phyloP scores from a whole-genome alignment of 2,888 invertebrate species.

The Melanostoma scalare region DNA sequence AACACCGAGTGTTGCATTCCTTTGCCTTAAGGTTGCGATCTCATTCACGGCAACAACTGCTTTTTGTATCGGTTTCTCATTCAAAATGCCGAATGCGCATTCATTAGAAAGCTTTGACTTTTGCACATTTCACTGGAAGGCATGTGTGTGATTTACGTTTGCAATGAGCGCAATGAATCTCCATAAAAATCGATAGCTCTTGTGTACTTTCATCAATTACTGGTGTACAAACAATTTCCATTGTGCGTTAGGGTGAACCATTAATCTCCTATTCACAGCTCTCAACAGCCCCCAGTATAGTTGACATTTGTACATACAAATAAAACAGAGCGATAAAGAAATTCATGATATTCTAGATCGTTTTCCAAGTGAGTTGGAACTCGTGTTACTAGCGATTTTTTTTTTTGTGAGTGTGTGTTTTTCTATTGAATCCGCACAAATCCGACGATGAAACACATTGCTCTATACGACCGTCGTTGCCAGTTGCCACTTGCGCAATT shows the following conservation, averaged over 20 bases:
- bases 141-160: constrained; percentile 26
- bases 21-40: too few species aligned
- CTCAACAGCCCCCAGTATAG: constrained; percentile 12
- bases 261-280: constrained; percentile 57
- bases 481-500: constrained; percentile 63
- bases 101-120: constrained; percentile 35
- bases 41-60: too few species aligned
- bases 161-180: constrained; percentile 55
- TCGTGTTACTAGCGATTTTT: too few species aligned
- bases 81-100: constrained; percentile 1
- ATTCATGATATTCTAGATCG: constrained; percentile 72
- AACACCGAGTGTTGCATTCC: too few species aligned
- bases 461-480: constrained; percentile 1
- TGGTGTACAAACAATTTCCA: constrained; percentile 59
- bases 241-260: constrained; percentile 68
- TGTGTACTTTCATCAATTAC: constrained; percentile 69
- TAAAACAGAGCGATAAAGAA: constrained; percentile 54
- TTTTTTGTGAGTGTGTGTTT: constrained; percentile 10
- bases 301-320: constrained; percentile 43
- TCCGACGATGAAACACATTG: neutral
- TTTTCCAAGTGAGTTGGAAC: constrained; percentile 14
- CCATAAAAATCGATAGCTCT: constrained; percentile 57
- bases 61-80: neutral
- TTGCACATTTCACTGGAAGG: constrained; percentile 22
- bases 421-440: constrained; percentile 19